A percentile compares a stretch with the other conserved stretches of the same genome.
phyloP scores from a whole-genome alignment of 2,113 vertebrate genomes.

The Pygoscelis adeliae region DNA sequence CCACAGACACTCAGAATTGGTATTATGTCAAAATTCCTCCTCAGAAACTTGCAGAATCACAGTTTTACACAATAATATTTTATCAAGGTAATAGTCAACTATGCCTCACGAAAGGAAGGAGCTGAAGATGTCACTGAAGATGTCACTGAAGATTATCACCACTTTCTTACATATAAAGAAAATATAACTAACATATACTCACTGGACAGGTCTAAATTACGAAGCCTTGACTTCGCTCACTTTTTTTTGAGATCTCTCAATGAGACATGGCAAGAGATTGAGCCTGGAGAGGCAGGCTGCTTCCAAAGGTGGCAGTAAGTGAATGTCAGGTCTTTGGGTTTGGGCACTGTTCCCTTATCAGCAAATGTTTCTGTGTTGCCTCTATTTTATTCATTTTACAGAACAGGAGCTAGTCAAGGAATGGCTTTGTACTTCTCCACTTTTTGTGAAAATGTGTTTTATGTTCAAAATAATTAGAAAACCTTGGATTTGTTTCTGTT shows the following conservation, averaged over 20 bases:
- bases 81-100: neutral
- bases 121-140: neutral
- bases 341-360: neutral
- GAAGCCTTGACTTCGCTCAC: fast-evolving
- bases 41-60: neutral
- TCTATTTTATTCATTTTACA: neutral
- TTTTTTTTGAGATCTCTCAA: neutral
- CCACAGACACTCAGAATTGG: neutral
- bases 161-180: neutral
- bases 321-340: neutral
- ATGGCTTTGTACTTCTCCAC: neutral
- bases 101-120: neutral
- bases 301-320: neutral
- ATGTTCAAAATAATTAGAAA: neutral
- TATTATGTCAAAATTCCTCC: neutral
- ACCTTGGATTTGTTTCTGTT: neutral
- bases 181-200: neutral
- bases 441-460: neutral
- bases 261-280: neutral
- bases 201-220: neutral
- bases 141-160: neutral
- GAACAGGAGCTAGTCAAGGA: neutral
- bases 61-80: neutral
- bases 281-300: neutral
- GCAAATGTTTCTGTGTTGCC: neutral